phyloP scores from a whole-genome alignment of 2,888 invertebrate species.

The Ormyrus nitidulus region DNA sequence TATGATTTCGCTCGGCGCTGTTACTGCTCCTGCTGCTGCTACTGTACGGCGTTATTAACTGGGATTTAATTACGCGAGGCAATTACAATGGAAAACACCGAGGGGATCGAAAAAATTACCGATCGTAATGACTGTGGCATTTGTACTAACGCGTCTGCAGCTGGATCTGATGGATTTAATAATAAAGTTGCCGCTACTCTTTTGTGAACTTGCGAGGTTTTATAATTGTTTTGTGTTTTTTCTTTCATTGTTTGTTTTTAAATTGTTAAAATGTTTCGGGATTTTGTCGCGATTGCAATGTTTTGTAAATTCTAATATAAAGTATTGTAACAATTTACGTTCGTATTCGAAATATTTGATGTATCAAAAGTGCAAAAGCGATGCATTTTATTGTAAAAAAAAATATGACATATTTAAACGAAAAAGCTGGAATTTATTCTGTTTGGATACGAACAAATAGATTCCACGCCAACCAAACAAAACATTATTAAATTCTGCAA shows the following conservation, averaged over 20 bases:
- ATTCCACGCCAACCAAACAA: too few relatives aligned
- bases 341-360: too few relatives aligned
- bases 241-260: too few relatives aligned
- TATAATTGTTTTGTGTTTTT: too few relatives aligned
- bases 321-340: too few relatives aligned
- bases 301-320: background rate
- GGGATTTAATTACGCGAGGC: slow-evolving; percentile 49
- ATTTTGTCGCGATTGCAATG: background rate
- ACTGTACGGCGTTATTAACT: slow-evolving; percentile 31
- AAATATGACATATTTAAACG: too few relatives aligned
- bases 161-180: background rate
- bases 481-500: too few relatives aligned
- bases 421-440: too few relatives aligned
- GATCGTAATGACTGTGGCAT: background rate
- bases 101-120: background rate
- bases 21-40: background rate
- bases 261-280: background rate
- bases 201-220: background rate
- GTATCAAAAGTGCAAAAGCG: too few relatives aligned
- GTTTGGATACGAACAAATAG: too few relatives aligned
- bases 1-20: background rate
- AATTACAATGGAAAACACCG: slow-evolving; percentile 35
- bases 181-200: background rate
- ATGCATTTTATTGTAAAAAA: too few relatives aligned
- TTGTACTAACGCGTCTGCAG: background rate